Base-by-base conservation (phyloP, 2,888 invertebrate genomes). In the Drosophila vallismaia region DNA sequence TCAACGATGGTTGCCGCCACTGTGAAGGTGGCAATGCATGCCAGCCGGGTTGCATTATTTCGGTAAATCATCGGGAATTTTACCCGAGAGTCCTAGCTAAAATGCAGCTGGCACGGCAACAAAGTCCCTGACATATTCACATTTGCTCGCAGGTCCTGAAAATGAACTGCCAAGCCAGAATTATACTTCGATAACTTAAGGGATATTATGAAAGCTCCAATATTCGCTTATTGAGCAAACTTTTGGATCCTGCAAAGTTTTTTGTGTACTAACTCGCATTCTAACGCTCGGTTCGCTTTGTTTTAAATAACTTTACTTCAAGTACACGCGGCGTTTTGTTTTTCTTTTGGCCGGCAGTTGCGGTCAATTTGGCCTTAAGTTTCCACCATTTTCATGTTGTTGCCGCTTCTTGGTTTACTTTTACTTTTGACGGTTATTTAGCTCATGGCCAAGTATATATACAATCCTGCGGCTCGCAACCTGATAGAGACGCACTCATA, bases 331-430 rank as follows among this genome's bases (percentile, higher is more conserved):
- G 59, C 72, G 57, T 71, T 86, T 83, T 79, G 74, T 81, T 70
- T 75, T 79, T 64, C 77, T 88, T 60, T 4, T 52, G 52, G 42
- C 56, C 60, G 60, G 66, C 67, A 54, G 52, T 64, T 64, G 82
- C 71, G 88, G 88, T 87, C 72, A 81, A 80, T 81, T 88, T 75
- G 75, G 85, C 85, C 73, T 73, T 58, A 75, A 87, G 69, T 77
- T 86, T 77, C 49, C 77, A 82, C 60, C 84, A 77, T 77, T 74
- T 77, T 51, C 40, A 50, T 58, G 67, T 44, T 60, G 60, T 49
- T 66, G 46, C 58, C 52, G 19, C 60, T 56, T 24, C 53, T 53
- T 60, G 67, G 36, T 51, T 60, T 66, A 49, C 60, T 54, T 64
- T 57, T 57, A 40, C 59, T 74, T 42, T 72, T 24, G 54, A 52